Evolutionary conservation across 2,113 vertebrate species (phyloP), one percentile per base, ranked within the genome.

Genomic region (Chaetorhynchus papuensis): DNA sequence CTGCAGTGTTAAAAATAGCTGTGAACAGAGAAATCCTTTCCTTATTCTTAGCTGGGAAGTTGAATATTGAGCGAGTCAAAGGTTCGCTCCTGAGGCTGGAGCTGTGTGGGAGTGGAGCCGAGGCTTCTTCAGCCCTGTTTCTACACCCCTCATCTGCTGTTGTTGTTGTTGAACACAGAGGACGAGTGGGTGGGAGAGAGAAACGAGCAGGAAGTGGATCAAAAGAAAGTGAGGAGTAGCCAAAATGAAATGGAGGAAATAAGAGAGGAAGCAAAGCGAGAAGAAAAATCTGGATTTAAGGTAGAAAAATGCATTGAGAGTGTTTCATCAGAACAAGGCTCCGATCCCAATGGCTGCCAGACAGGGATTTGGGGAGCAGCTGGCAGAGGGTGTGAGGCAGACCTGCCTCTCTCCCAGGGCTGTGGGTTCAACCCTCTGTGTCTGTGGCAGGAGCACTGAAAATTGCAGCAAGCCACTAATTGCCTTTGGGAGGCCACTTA

Each of bases 381-480:
- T 75, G 85, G 60, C 42, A 49, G 33, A 23, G 41, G 14, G 14
- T 15, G 61, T 9, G 17, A 33, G 81, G 35, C n/a, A 52, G 57
- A 54, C 17, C 64, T 94, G 52, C 65, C 66, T 71, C 72, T 76
- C 50, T 56, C 41, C 13, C 70, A 24, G 41, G 76, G 31, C 77
- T 77, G 70, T 30, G 88, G 88, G 78, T 45, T 80, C 70, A 69
- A 7, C 71, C 59, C 89, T 57, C 17, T 0, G 1, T 44, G 63
- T 28, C 76, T 65, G 22, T 49, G 86, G 76, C 54, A 61, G 83
- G 44, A 90, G 85, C 84, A 21, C 35, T 69, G 71, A 60, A 63
- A 63, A 70, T 52, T 75, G 47, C 45, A 91, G 28, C 59, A 54
- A 92, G 75, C 87, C 84, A 65, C 90, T 91, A 85, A 95, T 80